Evolutionary conservation across 2,113 vertebrate species (phyloP).

Genomic region (Trichechus manatus): DNA sequence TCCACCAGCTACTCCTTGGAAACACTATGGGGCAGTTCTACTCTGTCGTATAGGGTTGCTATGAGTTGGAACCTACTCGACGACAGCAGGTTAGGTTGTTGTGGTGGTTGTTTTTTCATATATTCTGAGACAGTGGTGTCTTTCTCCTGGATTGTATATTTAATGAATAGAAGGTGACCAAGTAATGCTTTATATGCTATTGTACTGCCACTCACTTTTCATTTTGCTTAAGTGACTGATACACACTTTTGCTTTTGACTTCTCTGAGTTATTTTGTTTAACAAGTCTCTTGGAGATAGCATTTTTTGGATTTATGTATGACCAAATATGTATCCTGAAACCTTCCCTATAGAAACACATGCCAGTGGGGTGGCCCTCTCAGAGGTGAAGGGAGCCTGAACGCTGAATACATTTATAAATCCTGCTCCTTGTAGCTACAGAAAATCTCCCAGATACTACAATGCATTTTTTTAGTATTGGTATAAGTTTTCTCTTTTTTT

Average conservation of each 20-base stretch:
- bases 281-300: not conserved
- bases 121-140: rapidly evolving
- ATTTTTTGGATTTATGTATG: not conserved
- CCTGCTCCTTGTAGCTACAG: not conserved
- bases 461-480: not conserved
- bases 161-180: not conserved
- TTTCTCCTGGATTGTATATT: too few species aligned
- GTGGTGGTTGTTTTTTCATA: too few species aligned
- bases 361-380: not conserved
- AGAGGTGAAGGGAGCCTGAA: not conserved
- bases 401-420: rapidly evolving
- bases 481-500: not conserved
- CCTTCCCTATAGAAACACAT: rapidly evolving
- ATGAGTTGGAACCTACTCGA: too few species aligned
- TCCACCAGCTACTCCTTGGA: too few species aligned
- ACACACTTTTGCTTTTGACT: not conserved
- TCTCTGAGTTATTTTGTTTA: not conserved
- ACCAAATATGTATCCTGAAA: not conserved
- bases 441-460: not conserved
- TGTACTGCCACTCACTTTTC: rapidly evolving
- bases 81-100: too few species aligned
- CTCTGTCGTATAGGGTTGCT: too few species aligned
- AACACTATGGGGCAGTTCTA: too few species aligned
- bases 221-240: not conserved
- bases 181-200: rapidly evolving